phyloP scores from a whole-genome alignment of 2,888 invertebrate species.

The Hedya salicella region DNA sequence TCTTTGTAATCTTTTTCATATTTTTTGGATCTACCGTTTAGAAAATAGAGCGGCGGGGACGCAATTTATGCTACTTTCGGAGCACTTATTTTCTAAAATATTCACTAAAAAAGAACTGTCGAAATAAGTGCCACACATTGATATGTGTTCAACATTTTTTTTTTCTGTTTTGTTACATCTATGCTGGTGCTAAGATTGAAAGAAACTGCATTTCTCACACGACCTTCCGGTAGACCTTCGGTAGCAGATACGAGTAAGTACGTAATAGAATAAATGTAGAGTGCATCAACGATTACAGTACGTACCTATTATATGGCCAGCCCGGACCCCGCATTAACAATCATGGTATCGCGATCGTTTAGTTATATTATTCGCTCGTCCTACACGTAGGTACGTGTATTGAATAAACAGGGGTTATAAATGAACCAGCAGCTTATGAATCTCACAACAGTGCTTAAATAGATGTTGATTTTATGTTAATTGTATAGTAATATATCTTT shows the following conservation, averaged over 20 bases:
- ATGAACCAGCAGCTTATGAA: conserved; percentile 11
- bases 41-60: too few species aligned
- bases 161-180: too few species aligned
- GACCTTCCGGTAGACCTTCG: too few species aligned
- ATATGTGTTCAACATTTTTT: too few species aligned
- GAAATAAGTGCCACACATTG: too few species aligned
- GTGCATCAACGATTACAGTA: not conserved
- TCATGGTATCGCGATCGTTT: not conserved
- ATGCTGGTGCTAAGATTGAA: too few species aligned
- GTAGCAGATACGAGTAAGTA: not conserved
- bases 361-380: conserved; percentile 21
- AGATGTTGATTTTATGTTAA: not conserved
- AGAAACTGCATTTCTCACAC: too few species aligned
- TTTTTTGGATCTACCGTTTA: too few species aligned
- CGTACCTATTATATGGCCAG: not conserved
- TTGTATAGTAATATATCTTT: not conserved
- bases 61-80: too few species aligned
- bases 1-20: too few species aligned
- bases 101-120: too few species aligned
- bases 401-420: conserved; percentile 9
- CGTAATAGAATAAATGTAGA: not conserved
- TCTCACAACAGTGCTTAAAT: not conserved
- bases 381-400: not conserved
- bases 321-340: not conserved
- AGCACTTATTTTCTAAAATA: too few species aligned